Conservation (phyloP, 2,797 vertebrate genomes). For the Trichosurus vulpecula region DNA sequence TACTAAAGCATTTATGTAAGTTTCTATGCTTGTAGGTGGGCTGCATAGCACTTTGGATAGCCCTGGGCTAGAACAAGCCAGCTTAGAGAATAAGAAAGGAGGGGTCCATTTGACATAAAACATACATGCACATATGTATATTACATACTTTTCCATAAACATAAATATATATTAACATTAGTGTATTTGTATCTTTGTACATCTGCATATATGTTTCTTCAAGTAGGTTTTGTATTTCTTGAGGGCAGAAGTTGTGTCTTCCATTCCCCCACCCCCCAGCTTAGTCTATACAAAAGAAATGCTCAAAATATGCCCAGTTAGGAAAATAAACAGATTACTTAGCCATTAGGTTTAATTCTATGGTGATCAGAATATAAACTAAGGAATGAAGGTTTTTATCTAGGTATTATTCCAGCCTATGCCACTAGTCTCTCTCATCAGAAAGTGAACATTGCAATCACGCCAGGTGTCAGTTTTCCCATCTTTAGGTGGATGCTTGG, state of each 20-base stretch:
- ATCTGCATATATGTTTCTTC: background rate
- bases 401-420: background rate
- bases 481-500: constrained; percentile 19
- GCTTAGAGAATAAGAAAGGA: background rate
- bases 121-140: background rate
- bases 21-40: no score
- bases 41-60: no score
- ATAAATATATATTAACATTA: background rate
- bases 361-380: background rate
- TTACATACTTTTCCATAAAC: background rate
- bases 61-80: background rate
- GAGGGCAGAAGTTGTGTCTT: background rate
- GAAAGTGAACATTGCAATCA: background rate
- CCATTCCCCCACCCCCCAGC: background rate
- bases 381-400: background rate
- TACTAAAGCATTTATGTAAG: no score
- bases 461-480: background rate
- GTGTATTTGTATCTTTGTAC: background rate
- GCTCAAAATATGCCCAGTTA: background rate
- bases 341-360: background rate
- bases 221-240: background rate
- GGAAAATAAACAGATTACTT: background rate
- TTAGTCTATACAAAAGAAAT: background rate
- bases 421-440: background rate
- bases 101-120: background rate